Conservation (phyloP, 1,140 invertebrate genomes). For the Ceratina japonica region DNA sequence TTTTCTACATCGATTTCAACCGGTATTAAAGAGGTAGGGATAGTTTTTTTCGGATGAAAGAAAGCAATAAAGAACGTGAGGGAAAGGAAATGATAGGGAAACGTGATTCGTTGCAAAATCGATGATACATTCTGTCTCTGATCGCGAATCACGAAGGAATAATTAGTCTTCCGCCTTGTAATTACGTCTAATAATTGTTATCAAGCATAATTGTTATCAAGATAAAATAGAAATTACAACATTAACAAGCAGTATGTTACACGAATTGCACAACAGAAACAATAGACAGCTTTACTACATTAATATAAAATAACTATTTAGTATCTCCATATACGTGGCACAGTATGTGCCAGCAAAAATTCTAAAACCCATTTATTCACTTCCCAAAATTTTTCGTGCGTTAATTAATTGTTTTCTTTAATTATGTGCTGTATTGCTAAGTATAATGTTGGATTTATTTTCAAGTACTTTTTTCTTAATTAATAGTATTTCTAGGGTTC, state of each 20-base stretch:
- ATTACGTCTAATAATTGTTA: slow-evolving; percentile 23
- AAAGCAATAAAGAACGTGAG: background rate
- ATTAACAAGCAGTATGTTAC: background rate
- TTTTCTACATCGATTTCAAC: background rate
- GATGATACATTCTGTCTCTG: background rate
- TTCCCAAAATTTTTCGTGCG: too few species aligned
- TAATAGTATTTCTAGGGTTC: too few species aligned
- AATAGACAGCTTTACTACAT: background rate
- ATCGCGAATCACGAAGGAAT: slow-evolving; percentile 4
- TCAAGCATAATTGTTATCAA: background rate
- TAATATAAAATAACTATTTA: background rate
- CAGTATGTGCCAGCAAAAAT: too few species aligned
- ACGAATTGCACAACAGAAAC: background rate
- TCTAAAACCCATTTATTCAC: too few species aligned
- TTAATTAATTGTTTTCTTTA: too few species aligned
- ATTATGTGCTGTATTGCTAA: too few species aligned
- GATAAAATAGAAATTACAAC: background rate
- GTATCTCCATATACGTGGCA: too few species aligned
- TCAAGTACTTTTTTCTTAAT: too few species aligned
- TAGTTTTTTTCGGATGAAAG: background rate
- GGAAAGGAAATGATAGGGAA: slow-evolving; percentile 34
- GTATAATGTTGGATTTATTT: too few species aligned
- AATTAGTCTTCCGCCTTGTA: background rate
- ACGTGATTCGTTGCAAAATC: slow-evolving; percentile 6
- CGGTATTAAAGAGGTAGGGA: background rate